Evolutionary conservation across 2,797 vertebrate species (phyloP), one percentile per base, ranked within the genome.

Genomic region (Ataeniobius toweri): DNA sequence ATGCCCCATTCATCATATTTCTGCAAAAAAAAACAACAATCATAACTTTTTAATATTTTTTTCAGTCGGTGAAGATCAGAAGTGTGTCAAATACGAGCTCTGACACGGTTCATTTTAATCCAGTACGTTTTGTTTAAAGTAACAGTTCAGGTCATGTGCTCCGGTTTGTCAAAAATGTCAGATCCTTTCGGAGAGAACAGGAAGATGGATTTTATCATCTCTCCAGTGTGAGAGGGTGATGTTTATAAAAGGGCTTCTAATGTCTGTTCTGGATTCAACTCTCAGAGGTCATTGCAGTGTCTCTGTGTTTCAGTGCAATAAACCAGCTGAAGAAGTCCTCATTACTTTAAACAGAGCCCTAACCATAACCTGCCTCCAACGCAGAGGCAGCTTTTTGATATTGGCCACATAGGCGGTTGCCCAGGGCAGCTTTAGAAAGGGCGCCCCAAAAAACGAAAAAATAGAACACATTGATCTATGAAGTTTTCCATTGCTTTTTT

Each of bases 161-260:
- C 76, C 6, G 76, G 74, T 83, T 82, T 81, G 81, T 78, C 83
- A 75, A 82, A 80, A 88, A 73, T 59, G 83, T 87, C 84, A 80
- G 83, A 80, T 91, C 84, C 80, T 81, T 74, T 79, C 6, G 74
- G 78, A 68, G 48, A 80, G 75, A 53, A 68, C 41, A 86, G 84
- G 75, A 84, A 86, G 82, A 87, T 80, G 79, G 78, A 86, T 86
- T 73, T 56, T 7, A 55, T 63, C 71, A 0, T 69, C 48, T 74
- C 72, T 22, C 10, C 55, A 24, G 69, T 1, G 48, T 14, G 10
- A 83, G 75, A 78, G 24, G 41, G 76, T 16, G 2, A 70, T 90
- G 89, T 91, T 92, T 89, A 91, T 82, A 86, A 74, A 5, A 61
- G 78, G 79, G 82, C 58, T 75, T 81, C 58, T 79, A n/a, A 80